phyloP scores from a whole-genome alignment of 1,140 invertebrate species.

The Bicyclus anynana region DNA sequence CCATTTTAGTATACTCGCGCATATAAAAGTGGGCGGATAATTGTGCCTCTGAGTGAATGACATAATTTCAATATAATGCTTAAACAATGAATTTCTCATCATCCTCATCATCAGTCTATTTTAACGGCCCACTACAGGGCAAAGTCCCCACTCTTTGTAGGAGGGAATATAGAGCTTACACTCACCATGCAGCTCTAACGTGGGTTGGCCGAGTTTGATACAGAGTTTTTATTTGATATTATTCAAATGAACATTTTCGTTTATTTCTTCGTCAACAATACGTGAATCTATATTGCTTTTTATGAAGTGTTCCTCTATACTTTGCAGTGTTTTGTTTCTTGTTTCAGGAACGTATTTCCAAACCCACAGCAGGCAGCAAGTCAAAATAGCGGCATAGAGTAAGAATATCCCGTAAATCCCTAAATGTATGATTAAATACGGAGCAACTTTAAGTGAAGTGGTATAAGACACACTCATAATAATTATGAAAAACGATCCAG shows the following conservation, averaged over 20 bases:
- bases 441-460: slow-evolving; percentile 16
- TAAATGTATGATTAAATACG: slow-evolving; percentile 14
- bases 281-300: not conserved
- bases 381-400: slow-evolving; percentile 14
- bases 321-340: slow-evolving; percentile 18
- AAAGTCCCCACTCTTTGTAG: too few species aligned
- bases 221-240: not conserved
- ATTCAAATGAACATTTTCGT: not conserved
- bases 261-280: not conserved
- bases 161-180: too few species aligned
- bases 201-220: too few species aligned
- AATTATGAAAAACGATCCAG: slow-evolving; percentile 10
- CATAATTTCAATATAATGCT: too few species aligned
- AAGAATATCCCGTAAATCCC: slow-evolving; percentile 16
- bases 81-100: too few species aligned
- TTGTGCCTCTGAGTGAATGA: too few species aligned
- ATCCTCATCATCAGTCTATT: too few species aligned
- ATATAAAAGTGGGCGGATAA: too few species aligned
- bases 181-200: too few species aligned
- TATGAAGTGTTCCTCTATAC: slow-evolving; percentile 12
- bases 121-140: too few species aligned
- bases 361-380: slow-evolving; percentile 12
- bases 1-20: too few species aligned
- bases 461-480: slow-evolving; percentile 16
- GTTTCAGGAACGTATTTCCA: slow-evolving; percentile 22